Conservation (phyloP, 2,888 invertebrate genomes). For the Autographa pulchrina region DNA sequence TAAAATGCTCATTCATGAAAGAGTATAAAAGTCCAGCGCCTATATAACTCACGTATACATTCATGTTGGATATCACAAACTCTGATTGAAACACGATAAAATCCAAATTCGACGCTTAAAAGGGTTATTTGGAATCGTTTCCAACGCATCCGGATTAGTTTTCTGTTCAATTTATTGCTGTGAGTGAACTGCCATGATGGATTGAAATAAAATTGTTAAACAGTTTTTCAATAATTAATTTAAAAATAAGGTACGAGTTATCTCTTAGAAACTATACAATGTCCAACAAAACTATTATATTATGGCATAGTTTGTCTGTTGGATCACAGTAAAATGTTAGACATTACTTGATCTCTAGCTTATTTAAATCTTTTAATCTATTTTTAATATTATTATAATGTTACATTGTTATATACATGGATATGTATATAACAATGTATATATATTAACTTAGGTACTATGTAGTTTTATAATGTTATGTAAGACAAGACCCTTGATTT, state of each 20-base stretch:
- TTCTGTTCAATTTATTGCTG: slow-evolving; percentile 28
- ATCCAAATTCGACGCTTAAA: slow-evolving; percentile 28
- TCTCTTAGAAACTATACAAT: too few species aligned
- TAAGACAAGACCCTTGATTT: too few species aligned
- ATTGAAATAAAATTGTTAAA: neutral
- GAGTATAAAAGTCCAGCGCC: neutral
- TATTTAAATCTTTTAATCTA: too few species aligned
- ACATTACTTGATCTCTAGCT: too few species aligned
- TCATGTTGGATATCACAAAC: slow-evolving; percentile 7
- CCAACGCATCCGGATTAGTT: slow-evolving; percentile 32
- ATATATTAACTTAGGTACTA: too few species aligned
- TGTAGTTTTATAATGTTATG: too few species aligned
- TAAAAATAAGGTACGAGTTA: neutral
- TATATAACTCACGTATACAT: neutral
- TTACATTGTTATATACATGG: too few species aligned
- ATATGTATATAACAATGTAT: too few species aligned
- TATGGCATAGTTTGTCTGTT: too few species aligned
- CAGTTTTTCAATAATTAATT: neutral
- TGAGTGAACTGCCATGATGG: slow-evolving; percentile 6
- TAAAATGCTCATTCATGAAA: neutral
- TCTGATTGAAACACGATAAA: slow-evolving; percentile 32
- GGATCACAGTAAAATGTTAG: too few species aligned
- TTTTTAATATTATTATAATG: too few species aligned
- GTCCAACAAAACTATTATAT: too few species aligned
- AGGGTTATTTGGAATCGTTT: slow-evolving; percentile 36